These are phyloP conservation scores for Indri indri DNA, from an alignment of 2,113 vertebrate species.

Conservation along the genomic window DNA sequence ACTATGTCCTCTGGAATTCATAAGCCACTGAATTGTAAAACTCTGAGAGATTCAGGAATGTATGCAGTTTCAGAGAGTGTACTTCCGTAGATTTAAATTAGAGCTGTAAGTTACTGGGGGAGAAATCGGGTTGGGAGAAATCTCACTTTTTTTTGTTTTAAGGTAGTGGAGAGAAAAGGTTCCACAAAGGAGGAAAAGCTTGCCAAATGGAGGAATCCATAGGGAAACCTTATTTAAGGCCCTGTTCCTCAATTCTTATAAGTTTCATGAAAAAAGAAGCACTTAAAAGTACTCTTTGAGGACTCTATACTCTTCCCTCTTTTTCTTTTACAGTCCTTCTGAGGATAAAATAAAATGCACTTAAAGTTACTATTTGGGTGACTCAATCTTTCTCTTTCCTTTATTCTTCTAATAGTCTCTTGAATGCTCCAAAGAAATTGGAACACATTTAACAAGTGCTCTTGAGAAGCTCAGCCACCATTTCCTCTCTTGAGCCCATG, in stretches of 20 bases:
- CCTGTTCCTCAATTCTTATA: background rate
- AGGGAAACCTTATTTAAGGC: slow-evolving; percentile 62
- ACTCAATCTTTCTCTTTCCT: background rate
- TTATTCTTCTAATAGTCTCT: slow-evolving; percentile 57
- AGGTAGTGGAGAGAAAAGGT: background rate
- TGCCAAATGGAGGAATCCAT: slow-evolving; percentile 30
- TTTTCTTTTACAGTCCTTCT: slow-evolving; percentile 52
- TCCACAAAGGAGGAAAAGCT: slow-evolving; percentile 31
- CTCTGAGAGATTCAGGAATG: background rate
- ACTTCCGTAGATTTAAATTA: slow-evolving; percentile 32
- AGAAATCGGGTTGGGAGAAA: background rate
- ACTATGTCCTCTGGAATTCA: background rate
- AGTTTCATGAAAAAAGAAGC: slow-evolving; percentile 45
- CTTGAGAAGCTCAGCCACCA: background rate
- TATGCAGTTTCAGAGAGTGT: background rate
- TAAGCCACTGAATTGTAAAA: slow-evolving; percentile 15
- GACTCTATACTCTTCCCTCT: background rate
- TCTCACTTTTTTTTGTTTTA: background rate
- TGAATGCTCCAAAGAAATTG: slow-evolving; percentile 48
- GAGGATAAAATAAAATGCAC: slow-evolving; percentile 38
- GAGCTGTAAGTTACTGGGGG: background rate
- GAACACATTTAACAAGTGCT: slow-evolving; percentile 47
- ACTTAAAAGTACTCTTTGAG: slow-evolving; percentile 47
- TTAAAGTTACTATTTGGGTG: slow-evolving; percentile 49
- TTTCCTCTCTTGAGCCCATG: slow-evolving; percentile 1